Evolutionary conservation across 2,888 invertebrate genomes (phyloP).

Genomic region (Germaria angustata): DNA sequence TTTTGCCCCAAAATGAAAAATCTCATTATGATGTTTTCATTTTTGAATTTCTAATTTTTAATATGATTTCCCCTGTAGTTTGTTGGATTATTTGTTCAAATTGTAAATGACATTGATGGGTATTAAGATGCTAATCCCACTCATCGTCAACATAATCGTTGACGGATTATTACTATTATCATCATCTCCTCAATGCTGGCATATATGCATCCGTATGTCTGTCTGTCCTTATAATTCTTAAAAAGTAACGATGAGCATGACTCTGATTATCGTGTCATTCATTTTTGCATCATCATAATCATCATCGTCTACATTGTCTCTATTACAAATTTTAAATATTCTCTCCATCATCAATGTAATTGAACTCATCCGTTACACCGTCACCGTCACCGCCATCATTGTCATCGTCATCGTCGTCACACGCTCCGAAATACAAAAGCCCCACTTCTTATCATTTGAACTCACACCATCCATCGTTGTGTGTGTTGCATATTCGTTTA

Average conservation of each 20-base stretch:
- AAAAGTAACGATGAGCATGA: slow-evolving; percentile 5
- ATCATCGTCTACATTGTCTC: slow-evolving; percentile 8
- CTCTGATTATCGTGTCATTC: slow-evolving; percentile 13
- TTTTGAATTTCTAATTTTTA: neutral
- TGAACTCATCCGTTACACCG: slow-evolving; percentile 40
- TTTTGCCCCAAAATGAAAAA: neutral
- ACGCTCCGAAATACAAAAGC: neutral
- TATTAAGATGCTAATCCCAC: slow-evolving; percentile 50
- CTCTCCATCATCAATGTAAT: slow-evolving; percentile 24
- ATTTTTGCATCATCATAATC: slow-evolving; percentile 45
- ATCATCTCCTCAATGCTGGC: neutral
- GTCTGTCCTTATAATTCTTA: slow-evolving; percentile 1
- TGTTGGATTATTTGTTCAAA: slow-evolving; percentile 43
- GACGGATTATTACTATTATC: slow-evolving; percentile 15
- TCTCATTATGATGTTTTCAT: slow-evolving; percentile 9
- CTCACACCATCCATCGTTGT: neutral
- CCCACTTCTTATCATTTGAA: neutral
- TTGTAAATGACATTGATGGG: slow-evolving; percentile 52
- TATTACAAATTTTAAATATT: slow-evolving; percentile 14
- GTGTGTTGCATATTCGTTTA: neutral
- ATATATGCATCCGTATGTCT: neutral
- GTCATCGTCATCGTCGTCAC: neutral
- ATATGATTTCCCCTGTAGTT: slow-evolving; percentile 21
- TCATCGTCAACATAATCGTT: slow-evolving; percentile 36
- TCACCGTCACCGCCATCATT: neutral